Conservation (phyloP, 2,113 vertebrate genomes). For the Coptodon bakossiorum region DNA sequence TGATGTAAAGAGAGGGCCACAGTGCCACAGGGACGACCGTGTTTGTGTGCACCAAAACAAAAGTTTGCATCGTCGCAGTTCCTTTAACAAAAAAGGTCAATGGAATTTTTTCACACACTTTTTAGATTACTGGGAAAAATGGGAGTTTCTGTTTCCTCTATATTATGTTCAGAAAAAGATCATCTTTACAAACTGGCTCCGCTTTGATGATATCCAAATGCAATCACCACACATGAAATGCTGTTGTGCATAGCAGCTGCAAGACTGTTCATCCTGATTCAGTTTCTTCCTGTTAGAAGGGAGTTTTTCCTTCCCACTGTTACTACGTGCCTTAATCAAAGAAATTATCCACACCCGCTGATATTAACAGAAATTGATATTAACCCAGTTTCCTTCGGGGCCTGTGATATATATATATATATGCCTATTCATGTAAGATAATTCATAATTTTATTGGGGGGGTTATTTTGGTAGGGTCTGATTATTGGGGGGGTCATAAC, state of each 20-base stretch:
- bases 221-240: neutral
- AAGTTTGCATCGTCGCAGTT: accelerated
- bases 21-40: neutral
- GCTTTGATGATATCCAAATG: neutral
- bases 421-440: neutral
- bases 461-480: neutral
- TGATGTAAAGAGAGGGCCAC: neutral
- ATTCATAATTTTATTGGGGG: neutral
- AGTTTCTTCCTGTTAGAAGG: neutral
- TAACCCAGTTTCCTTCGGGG: too few species aligned
- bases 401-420: too few species aligned
- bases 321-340: too few species aligned
- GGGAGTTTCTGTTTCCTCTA: neutral
- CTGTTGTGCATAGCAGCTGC: neutral
- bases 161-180: neutral
- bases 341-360: too few species aligned
- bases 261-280: neutral
- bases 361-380: too few species aligned
- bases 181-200: neutral
- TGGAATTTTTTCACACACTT: neutral
- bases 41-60: neutral
- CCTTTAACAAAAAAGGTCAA: neutral
- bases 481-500: neutral
- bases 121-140: neutral
- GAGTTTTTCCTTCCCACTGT: too few species aligned